Conservation (phyloP, 2,888 invertebrate genomes). For the Latheticus oryzae region DNA sequence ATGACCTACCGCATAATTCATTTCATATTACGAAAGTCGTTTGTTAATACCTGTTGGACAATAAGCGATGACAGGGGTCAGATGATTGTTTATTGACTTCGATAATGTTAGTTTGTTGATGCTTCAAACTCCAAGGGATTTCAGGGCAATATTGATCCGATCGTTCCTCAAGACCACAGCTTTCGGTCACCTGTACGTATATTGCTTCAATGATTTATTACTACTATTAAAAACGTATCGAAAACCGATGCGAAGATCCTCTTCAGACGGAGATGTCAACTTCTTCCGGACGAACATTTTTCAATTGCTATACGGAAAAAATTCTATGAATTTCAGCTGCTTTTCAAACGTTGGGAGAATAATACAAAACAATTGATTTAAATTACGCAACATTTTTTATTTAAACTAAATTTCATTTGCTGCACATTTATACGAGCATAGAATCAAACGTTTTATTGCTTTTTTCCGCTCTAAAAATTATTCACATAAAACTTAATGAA, state of each 20-base stretch:
- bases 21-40: slow-evolving; percentile 47
- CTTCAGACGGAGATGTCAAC: slow-evolving; percentile 32
- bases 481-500: too few species aligned
- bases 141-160: slow-evolving; percentile 53
- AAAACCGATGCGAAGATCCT: slow-evolving; percentile 42
- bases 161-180: slow-evolving; percentile 40
- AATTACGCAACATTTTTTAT: too few species aligned
- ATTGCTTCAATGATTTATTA: slow-evolving; percentile 58
- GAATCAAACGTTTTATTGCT: too few species aligned
- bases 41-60: slow-evolving; percentile 59
- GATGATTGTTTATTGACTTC: slow-evolving; percentile 56
- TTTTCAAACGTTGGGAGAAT: too few species aligned
- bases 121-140: slow-evolving; percentile 44
- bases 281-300: slow-evolving; percentile 26
- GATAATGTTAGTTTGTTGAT: slow-evolving; percentile 46
- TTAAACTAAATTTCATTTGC: too few species aligned
- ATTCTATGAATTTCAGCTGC: too few species aligned
- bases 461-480: too few species aligned
- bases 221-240: slow-evolving; percentile 56
- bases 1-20: slow-evolving; percentile 40
- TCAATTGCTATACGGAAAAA: slow-evolving; percentile 6
- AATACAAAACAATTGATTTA: too few species aligned
- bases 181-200: slow-evolving; percentile 58
- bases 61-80: slow-evolving; percentile 57
- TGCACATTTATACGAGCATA: too few species aligned